Conservation (phyloP, 2,797 vertebrate species). For the Poecilia wingei region DNA sequence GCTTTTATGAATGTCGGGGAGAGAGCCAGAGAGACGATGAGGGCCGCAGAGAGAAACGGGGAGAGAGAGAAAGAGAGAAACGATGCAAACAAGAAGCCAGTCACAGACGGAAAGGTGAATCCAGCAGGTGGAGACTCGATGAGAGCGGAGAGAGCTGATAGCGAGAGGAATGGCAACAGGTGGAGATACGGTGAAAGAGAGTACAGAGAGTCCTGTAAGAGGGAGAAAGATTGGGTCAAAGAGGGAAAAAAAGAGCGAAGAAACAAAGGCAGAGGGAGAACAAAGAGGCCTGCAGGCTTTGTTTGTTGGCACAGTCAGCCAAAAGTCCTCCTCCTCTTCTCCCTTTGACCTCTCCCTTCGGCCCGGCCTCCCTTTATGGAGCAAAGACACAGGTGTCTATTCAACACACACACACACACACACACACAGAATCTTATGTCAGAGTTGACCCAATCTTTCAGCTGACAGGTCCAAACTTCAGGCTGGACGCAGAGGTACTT, state of each 20-base stretch:
- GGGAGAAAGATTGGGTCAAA: slow-evolving; percentile 68
- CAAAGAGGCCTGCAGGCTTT: slow-evolving; percentile 80
- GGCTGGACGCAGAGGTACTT: slow-evolving; percentile 31
- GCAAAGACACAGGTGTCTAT: slow-evolving; percentile 77
- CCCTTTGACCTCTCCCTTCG: slow-evolving; percentile 72
- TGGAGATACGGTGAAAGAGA: slow-evolving; percentile 69
- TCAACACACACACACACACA: slow-evolving; percentile 38
- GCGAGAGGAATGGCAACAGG: slow-evolving; percentile 69
- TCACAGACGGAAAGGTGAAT: slow-evolving; percentile 72
- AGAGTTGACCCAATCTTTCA: slow-evolving; percentile 51
- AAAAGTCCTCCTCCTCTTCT: slow-evolving; percentile 77
- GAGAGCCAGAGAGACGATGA: slow-evolving; percentile 61
- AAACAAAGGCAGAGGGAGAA: slow-evolving; percentile 75
- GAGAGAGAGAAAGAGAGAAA: slow-evolving; percentile 43
- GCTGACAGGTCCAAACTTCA: slow-evolving; percentile 32
- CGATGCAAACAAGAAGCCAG: slow-evolving; percentile 30
- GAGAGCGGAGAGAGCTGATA: slow-evolving; percentile 66
- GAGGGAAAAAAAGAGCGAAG: slow-evolving; percentile 58
- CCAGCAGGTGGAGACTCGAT: slow-evolving; percentile 70
- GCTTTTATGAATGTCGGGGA: slow-evolving; percentile 70
- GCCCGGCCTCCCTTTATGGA: slow-evolving; percentile 71
- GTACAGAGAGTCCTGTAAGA: slow-evolving; percentile 67
- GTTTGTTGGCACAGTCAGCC: slow-evolving; percentile 81
- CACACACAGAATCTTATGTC: slow-evolving; percentile 40
- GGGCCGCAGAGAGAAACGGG: slow-evolving; percentile 45